Percentiles rank a stretch among this genome's conserved stretches.
These are phyloP conservation scores for Glaucomys volans DNA, from an alignment of 2,113 vertebrate genomes.

Conservation along the genomic window DNA sequence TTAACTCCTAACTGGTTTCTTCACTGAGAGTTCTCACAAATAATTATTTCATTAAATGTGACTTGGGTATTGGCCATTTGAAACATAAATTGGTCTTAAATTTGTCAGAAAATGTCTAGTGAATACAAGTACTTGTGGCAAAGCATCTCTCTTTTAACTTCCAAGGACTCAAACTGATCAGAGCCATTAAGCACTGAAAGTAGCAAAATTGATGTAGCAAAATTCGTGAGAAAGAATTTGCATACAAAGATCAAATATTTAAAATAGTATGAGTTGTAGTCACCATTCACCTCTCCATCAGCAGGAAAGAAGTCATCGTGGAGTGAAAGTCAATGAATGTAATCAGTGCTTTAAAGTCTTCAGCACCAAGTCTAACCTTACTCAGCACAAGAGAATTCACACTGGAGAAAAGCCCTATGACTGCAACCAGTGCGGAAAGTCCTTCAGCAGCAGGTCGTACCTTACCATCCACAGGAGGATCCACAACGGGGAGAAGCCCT, in stretches of 20 bases:
- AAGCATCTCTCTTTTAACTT: constrained; percentile 42
- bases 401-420: constrained; percentile 82
- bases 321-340: constrained; percentile 76
- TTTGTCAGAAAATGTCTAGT: constrained; percentile 15
- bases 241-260: background rate
- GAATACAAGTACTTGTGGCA: constrained; percentile 18
- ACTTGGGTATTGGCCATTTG: background rate
- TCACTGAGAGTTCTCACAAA: background rate
- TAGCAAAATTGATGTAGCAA: constrained; percentile 14
- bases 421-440: constrained; percentile 82
- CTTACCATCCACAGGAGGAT: constrained; percentile 77
- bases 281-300: background rate
- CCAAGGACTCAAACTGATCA: background rate
- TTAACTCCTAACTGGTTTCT: constrained; percentile 16
- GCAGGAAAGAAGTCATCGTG: constrained; percentile 69
- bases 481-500: constrained; percentile 78
- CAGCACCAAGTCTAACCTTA: constrained; percentile 79
- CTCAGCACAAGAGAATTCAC: constrained; percentile 81
- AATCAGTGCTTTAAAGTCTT: constrained; percentile 82
- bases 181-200: background rate
- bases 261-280: constrained; percentile 36
- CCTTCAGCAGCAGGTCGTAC: constrained; percentile 76
- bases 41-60: constrained; percentile 24
- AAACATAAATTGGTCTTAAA: background rate
- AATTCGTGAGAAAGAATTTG: constrained; percentile 26